Base-by-base conservation (phyloP, 92 coral and sea anemone species). In the Phymanthus crucifer region DNA sequence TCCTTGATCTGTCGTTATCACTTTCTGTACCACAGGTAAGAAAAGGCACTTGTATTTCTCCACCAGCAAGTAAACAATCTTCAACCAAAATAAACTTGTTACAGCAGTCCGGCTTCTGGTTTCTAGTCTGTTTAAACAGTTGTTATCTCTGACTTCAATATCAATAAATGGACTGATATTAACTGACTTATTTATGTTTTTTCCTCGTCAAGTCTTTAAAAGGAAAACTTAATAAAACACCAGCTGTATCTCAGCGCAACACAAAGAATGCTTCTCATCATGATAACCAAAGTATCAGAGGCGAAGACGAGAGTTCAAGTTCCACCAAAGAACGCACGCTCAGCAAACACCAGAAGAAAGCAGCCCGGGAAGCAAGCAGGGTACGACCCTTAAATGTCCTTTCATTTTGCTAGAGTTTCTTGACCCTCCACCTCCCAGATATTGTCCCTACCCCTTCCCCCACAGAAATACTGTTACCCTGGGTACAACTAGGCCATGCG, bases 1-100 rank as follows among this genome's bases (percentile, higher is more conserved):
- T 96, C 40, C 85, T 91, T 79, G 99, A 96, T 66, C 84, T 96
- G 79, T 96, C 99, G 8, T 70, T 96, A 24, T 90, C 99, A 1
- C 70, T 96, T 58, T 80, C 85, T 32, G 79, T 84, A 40, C 85
- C 87, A 29, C 87, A 87, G 90, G 86, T 79, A 66, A 10, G 57
- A 23, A n/a, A 26, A 23, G 9, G 6, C 40, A 12, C 10, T 29
- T 61, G 11, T 19, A 58, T n/a, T n/a, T n/a, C n/a, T n/a, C n/a
- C n/a, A n/a, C n/a, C n/a, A n/a, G n/a, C n/a, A n/a, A n/a, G n/a
- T n/a, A n/a, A n/a, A n/a, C n/a, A n/a, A n/a, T n/a, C n/a, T n/a
- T n/a, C n/a, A n/a, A n/a, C n/a, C n/a, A n/a, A n/a, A n/a, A n/a
- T n/a, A 45, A 45, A 45, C 16, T 45, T 45, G 5, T 66, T n/a